Conservation (phyloP, 2,888 invertebrate genomes). For the Leucoptera coffeella region DNA sequence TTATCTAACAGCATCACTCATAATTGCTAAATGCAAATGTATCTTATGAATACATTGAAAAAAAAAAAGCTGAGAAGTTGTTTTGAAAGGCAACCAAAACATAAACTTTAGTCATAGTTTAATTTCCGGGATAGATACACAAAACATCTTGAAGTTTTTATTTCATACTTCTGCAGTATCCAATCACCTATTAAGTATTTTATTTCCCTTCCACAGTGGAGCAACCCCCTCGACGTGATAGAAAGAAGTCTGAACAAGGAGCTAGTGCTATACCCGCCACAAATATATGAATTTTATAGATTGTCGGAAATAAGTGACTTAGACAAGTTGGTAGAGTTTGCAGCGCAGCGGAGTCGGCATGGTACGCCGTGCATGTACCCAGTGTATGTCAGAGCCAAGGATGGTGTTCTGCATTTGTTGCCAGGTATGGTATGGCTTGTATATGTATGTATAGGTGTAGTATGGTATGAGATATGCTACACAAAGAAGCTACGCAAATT, state of each 20-base stretch:
- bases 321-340: constrained; percentile 53
- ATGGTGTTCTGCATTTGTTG: constrained; percentile 53
- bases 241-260: constrained; percentile 21
- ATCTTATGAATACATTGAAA: too few species aligned
- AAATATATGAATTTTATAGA: constrained; percentile 67
- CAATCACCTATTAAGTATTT: too few species aligned
- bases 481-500: too few species aligned
- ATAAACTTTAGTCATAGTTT: too few species aligned
- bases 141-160: too few species aligned
- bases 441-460: not conserved
- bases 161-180: too few species aligned
- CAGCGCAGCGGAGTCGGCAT: constrained; percentile 42
- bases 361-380: constrained; percentile 53
- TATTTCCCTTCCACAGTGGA: constrained; percentile 56
- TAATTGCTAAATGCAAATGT: too few species aligned
- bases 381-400: constrained; percentile 40
- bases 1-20: too few species aligned
- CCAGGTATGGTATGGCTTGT: constrained; percentile 41
- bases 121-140: too few species aligned
- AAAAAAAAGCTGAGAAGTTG: too few species aligned
- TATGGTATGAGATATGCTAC: too few species aligned
- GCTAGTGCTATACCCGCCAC: constrained; percentile 63
- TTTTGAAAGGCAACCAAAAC: too few species aligned
- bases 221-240: constrained; percentile 46
- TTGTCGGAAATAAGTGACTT: constrained; percentile 51